phyloP scores from a whole-genome alignment of 2,888 invertebrate species.

The Erebia epiphron region DNA sequence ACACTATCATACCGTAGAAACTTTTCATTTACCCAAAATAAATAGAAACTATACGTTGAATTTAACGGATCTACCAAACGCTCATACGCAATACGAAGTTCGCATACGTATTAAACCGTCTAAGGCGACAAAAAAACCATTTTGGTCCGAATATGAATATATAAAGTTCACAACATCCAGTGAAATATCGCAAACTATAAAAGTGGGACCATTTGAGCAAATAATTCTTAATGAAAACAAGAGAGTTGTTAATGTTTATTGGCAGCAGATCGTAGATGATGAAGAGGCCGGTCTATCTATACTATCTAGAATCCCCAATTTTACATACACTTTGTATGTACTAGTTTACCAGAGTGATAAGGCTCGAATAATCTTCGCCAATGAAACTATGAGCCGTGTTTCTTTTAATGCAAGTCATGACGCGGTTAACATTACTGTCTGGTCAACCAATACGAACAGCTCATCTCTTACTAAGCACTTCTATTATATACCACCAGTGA shows the following conservation, averaged over 20 bases:
- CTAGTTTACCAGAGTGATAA: slow-evolving; percentile 60
- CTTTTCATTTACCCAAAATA: slow-evolving; percentile 56
- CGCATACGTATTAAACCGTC: slow-evolving; percentile 86
- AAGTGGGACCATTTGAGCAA: slow-evolving; percentile 89
- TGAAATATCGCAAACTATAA: slow-evolving; percentile 84
- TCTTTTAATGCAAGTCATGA: slow-evolving; percentile 78
- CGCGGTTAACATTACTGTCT: slow-evolving; percentile 79
- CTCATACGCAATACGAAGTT: slow-evolving; percentile 87
- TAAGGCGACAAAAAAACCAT: slow-evolving; percentile 76
- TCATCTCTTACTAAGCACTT: slow-evolving; percentile 79
- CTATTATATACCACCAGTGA: slow-evolving; percentile 84
- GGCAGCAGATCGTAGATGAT: slow-evolving; percentile 86
- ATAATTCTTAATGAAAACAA: slow-evolving; percentile 69
- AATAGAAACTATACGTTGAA: slow-evolving; percentile 67
- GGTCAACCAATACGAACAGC: slow-evolving; percentile 85
- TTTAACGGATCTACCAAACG: slow-evolving; percentile 83
- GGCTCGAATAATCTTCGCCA: slow-evolving; percentile 61
- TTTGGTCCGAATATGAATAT: slow-evolving; percentile 88
- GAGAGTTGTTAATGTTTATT: slow-evolving; percentile 88
- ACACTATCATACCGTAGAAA: slow-evolving; percentile 67
- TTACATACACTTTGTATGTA: slow-evolving; percentile 88
- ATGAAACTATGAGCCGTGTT: slow-evolving; percentile 84
- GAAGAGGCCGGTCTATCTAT: slow-evolving; percentile 90
- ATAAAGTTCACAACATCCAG: slow-evolving; percentile 84
- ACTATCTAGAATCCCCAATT: too few species aligned